Evolutionary conservation across 2,113 vertebrate genomes (phyloP), one percentile per base, ranked within the genome.

Genomic region (Cheirogaleus medius): DNA sequence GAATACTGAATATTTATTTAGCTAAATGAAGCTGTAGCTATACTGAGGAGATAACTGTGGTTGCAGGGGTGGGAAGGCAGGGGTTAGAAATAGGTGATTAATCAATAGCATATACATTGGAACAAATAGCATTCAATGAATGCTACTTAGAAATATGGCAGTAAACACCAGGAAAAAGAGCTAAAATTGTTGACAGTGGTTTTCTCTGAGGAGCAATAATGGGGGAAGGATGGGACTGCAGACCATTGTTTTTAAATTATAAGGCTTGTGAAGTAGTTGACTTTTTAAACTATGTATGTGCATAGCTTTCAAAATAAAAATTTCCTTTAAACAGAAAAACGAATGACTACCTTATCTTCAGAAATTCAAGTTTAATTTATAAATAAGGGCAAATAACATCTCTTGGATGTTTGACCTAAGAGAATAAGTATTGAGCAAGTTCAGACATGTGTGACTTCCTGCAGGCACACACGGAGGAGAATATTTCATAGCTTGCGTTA

Each of bases 291-390:
- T 10, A 71, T 2, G 1, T 56, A 12, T 66, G 6, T 76, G 29
- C 34, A 66, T 37, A 32, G 37, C 6, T 37, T 95, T 5, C 6
- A 87, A 86, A 94, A 73, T 94, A 95, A 97, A 95, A 69, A 54
- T 34, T 23, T 15, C 85, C 8, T 29, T 78, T 95, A 94, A 73
- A 90, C 76, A 54, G 8, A 47, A 56, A 87, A 82, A 84, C 56
- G 21, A 77, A 9, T 54, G 23, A 93, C 12, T 10, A 11, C 29
- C 68, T 84, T 86, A 63, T 87, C 68, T 82, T 87, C 52, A 82
- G 8, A 97, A 44, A 83, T 52, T 87, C 77, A 71, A 83, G 58
- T 71, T 39, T 90, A 77, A 92, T 68, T 84, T 91, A 88, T 39
- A 84, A 82, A 37, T 83, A 71, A 49, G 64, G 32, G 42, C 66